Evolutionary conservation across 2,888 invertebrate species (phyloP).

Genomic region (Pterostichus madidus): DNA sequence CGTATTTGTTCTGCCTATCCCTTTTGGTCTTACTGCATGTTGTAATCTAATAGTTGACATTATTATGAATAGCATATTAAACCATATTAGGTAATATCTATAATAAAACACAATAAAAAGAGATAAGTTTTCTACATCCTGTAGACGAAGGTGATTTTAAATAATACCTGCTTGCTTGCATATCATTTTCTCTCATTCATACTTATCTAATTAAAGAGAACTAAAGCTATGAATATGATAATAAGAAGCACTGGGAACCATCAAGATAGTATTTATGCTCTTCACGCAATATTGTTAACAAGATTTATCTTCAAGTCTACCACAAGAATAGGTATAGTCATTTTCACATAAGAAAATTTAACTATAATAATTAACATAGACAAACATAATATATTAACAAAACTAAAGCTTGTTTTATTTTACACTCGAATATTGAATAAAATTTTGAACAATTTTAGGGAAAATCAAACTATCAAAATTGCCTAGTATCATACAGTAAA

Average conservation of each 20-base stretch:
- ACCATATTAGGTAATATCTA: conserved; percentile 37
- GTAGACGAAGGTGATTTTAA: conserved; percentile 5
- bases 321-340: conserved; percentile 20
- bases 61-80: conserved; percentile 26
- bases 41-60: conserved; percentile 38
- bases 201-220: conserved; percentile 53
- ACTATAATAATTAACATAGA: conserved; percentile 28
- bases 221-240: conserved; percentile 47
- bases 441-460: too few relatives aligned
- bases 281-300: conserved; percentile 40
- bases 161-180: conserved; percentile 34
- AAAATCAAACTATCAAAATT: too few relatives aligned
- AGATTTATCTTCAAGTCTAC: conserved; percentile 15
- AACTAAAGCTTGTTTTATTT: too few relatives aligned
- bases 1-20: not conserved
- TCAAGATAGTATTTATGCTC: conserved; percentile 46
- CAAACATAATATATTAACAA: not conserved
- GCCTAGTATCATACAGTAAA: too few relatives aligned
- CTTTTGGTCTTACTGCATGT: conserved; percentile 10
- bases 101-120: conserved; percentile 30
- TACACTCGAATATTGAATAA: too few relatives aligned
- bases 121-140: conserved; percentile 17
- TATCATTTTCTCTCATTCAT: conserved; percentile 48
- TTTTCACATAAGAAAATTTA: conserved; percentile 46
- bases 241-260: conserved; percentile 52